These are phyloP conservation scores for Ursus arctos DNA, from an alignment of 2,113 vertebrate species.

Conservation along the genomic window DNA sequence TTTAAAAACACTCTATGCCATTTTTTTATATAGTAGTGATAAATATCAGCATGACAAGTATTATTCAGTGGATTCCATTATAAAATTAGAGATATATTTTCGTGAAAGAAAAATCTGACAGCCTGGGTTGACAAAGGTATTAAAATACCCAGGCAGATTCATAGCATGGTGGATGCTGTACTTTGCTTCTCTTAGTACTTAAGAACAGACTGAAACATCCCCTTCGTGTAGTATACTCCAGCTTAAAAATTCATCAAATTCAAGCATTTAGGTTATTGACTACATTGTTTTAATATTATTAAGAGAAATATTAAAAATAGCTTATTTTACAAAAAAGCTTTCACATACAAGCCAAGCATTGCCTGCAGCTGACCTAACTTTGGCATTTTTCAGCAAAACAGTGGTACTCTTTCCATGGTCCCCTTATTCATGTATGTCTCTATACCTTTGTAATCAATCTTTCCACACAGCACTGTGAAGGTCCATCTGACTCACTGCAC, in stretches of 20 bases:
- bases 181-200: conserved; percentile 30
- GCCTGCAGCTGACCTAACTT: not conserved
- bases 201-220: not conserved
- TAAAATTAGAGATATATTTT: conserved; percentile 54
- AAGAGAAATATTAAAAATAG: not conserved
- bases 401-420: not conserved
- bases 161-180: not conserved
- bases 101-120: conserved; percentile 38
- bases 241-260: conserved; percentile 43
- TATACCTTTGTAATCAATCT: not conserved
- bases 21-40: conserved; percentile 31
- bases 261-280: not conserved
- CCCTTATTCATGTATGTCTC: not conserved
- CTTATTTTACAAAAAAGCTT: conserved; percentile 8
- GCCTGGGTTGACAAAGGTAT: not conserved
- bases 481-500: not conserved
- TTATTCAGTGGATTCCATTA: not conserved
- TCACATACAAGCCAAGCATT: not conserved
- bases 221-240: not conserved
- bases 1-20: not conserved
- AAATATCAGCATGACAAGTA: conserved; percentile 25
- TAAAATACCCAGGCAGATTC: conserved; percentile 33
- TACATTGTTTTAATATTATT: conserved; percentile 2
- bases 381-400: not conserved
- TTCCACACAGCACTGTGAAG: not conserved